Base-by-base conservation (phyloP, 1,140 invertebrate species). In the Tetragnatha versicolor region DNA sequence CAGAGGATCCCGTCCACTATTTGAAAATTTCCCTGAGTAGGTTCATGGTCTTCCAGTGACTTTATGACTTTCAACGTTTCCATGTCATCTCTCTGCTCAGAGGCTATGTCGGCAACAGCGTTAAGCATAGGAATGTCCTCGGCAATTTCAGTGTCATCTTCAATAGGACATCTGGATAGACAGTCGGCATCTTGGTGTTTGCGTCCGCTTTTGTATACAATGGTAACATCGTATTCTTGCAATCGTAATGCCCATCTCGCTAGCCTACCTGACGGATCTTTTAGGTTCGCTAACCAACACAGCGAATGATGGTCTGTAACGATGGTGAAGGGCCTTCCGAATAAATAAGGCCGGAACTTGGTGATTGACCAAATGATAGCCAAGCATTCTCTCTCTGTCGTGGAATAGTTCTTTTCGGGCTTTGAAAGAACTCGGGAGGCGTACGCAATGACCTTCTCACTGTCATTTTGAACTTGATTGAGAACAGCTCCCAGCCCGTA, bases 401-500 rank as follows among this genome's bases (percentile, higher is more conserved):
- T 86, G 6, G 83, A 84, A 39, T 65, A 68, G 0, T 83, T 83
- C 27, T 47, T 60, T 81, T 88, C 85, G 27, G 58, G 29, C 12
- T 20, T 5, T 6, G 20, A 37, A 47, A 77, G 68, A n/a, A 0
- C 5, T 27, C 29, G 33, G 25, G 42, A 66, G 3, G 68, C 82
- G 65, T 83, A 84, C 0, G 81, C 83, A 10, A 83, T 78, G 4
- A 82, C 79, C 37, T 65, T 39, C 49, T 83, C 29, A 63, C 82
- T 65, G 2, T 83, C 82, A 42, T 83, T 79, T 14, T 83, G 47
- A 10, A 81, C 79, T 82, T 88, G 86, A 25, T 83, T 83, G n/a
- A 88, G 58, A 5, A 87, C 83, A 9, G 85, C 87, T 7, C 85
- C 85, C 45, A 88, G 66, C 4, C 85, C 85, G 75, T 81, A 79